Conservation (phyloP, 2,888 invertebrate genomes). For the Heliconius ethilla region DNA sequence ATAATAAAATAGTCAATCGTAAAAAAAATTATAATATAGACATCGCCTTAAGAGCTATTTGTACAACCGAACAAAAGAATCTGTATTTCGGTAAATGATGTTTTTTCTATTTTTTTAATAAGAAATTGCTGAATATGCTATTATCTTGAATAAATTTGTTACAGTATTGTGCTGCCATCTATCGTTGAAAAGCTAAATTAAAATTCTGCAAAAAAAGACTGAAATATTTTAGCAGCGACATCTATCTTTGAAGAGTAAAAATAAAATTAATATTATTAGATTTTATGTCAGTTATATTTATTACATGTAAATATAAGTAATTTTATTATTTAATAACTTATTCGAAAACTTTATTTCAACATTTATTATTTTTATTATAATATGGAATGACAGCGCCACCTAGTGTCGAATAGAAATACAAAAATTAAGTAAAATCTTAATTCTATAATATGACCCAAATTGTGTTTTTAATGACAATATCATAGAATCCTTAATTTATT, state of each 20-base stretch:
- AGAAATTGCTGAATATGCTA: background rate
- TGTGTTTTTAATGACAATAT: too few species aligned
- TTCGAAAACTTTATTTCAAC: background rate
- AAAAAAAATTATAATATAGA: too few species aligned
- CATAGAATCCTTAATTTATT: too few species aligned
- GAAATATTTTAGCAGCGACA: conserved; percentile 1
- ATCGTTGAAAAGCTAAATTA: conserved; percentile 17
- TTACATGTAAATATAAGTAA: background rate
- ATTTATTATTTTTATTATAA: background rate
- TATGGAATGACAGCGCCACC: background rate
- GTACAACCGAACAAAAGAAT: background rate
- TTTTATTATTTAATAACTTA: background rate
- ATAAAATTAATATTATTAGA: background rate
- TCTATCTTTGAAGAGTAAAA: conserved; percentile 21
- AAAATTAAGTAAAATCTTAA: too few species aligned
- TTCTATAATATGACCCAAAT: too few species aligned
- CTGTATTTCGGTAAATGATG: background rate
- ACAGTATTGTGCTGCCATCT: conserved; percentile 43
- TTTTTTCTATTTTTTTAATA: background rate
- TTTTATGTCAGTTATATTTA: background rate
- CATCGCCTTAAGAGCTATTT: background rate
- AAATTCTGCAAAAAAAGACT: background rate
- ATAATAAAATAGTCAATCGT: too few species aligned
- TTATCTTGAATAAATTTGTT: background rate
- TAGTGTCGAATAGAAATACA: conserved; percentile 13